These are phyloP conservation scores for Neocrepidodera transversa DNA, from an alignment of 2,888 invertebrate species.

Conservation along the genomic window DNA sequence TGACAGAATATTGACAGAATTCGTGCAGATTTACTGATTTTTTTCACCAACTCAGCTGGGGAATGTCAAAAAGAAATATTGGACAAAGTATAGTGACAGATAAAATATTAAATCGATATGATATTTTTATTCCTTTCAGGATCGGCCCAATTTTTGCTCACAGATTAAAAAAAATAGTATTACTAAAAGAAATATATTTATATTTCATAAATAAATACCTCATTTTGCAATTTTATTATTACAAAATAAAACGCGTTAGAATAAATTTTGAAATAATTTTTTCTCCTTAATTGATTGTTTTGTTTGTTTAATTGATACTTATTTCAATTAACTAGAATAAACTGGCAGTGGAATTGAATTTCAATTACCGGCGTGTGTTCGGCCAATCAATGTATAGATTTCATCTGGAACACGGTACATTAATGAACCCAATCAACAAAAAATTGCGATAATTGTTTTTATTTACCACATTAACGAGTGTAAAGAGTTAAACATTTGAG, in stretches of 20 bases:
- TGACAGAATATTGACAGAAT: no score
- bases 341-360: slow-evolving; percentile 55
- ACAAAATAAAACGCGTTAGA: neutral
- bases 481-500: slow-evolving; percentile 25
- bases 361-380: slow-evolving; percentile 50
- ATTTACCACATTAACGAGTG: slow-evolving; percentile 27
- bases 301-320: slow-evolving; percentile 30
- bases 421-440: slow-evolving; percentile 34
- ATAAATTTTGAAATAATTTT: slow-evolving; percentile 21
- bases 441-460: slow-evolving; percentile 34
- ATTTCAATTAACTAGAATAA: slow-evolving; percentile 52
- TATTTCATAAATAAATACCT: neutral
- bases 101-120: no score
- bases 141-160: no score
- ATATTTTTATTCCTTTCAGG: no score
- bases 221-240: neutral
- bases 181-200: no score
- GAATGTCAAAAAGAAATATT: no score
- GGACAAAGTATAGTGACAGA: no score
- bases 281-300: slow-evolving; percentile 28
- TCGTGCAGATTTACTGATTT: no score
- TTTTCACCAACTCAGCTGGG: no score
- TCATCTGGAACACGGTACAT: slow-evolving; percentile 33
- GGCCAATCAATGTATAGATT: slow-evolving; percentile 34
- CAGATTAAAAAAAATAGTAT: no score